Evolutionary conservation across 2,888 invertebrate genomes (phyloP).

Genomic region (Ochlodes sylvanus): DNA sequence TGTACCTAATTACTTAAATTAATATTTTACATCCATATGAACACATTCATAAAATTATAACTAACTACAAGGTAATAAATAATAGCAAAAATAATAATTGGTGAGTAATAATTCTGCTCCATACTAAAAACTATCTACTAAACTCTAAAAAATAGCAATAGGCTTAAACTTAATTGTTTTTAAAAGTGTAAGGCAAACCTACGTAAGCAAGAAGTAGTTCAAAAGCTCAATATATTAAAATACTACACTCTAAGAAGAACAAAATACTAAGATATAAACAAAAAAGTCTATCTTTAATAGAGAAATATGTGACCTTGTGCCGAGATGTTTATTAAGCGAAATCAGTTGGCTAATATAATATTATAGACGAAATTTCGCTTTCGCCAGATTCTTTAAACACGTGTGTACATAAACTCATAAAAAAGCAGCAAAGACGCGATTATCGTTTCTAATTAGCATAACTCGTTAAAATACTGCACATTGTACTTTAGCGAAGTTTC

Average conservation of each 20-base stretch:
- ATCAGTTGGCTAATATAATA: constrained; percentile 28
- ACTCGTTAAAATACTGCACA: constrained; percentile 47
- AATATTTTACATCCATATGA: neutral
- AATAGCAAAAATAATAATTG: too few species aligned
- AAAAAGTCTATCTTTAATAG: neutral
- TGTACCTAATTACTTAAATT: too few species aligned
- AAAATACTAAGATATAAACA: too few species aligned
- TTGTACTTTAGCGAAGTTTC: constrained; percentile 39
- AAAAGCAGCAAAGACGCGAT: constrained; percentile 41
- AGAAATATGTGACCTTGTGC: constrained; percentile 32
- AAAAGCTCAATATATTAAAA: neutral
- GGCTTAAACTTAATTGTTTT: neutral
- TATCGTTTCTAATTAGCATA: constrained; percentile 51
- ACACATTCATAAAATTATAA: neutral
- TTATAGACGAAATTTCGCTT: constrained; percentile 56
- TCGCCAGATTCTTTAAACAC: constrained; percentile 55
- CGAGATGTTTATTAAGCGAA: constrained; percentile 27
- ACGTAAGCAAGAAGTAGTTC: neutral
- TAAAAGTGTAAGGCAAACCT: neutral
- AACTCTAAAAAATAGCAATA: neutral
- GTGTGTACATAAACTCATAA: constrained; percentile 25
- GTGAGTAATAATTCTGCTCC: too few species aligned
- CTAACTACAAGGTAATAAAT: neutral
- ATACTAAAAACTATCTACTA: neutral
- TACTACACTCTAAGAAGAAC: neutral